These are phyloP conservation scores for Villa cingulata DNA, from an alignment of 2,888 invertebrate species.

Conservation along the genomic window DNA sequence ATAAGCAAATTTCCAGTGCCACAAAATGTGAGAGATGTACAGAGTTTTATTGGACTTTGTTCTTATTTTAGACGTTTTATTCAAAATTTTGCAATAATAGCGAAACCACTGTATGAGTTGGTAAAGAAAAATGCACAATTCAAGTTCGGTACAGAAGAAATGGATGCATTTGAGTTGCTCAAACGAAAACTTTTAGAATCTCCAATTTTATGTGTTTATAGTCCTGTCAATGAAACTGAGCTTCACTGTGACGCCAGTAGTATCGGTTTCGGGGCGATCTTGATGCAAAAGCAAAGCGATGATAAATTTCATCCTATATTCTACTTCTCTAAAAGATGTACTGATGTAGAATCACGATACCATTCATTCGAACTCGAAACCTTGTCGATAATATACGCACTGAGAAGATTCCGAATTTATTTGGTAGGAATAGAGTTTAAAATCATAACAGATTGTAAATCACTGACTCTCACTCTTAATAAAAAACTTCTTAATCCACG, in stretches of 20 bases:
- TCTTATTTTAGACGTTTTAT: constrained; percentile 11
- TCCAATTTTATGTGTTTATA: constrained; percentile 5
- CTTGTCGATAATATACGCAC: background rate
- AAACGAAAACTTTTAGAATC: constrained; percentile 7
- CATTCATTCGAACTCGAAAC: background rate
- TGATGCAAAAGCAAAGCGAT: no score
- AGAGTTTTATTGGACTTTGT: constrained; percentile 18
- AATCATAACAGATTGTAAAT: background rate
- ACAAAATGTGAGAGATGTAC: constrained; percentile 13
- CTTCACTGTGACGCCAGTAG: constrained; percentile 20
- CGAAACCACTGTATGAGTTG: background rate
- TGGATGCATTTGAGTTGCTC: background rate
- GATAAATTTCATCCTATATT: no score
- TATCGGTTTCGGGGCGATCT: constrained; percentile 16
- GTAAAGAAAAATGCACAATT: constrained; percentile 8
- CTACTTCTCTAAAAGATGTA: no score
- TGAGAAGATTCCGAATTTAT: background rate
- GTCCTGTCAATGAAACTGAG: constrained; percentile 17
- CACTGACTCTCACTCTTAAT: background rate
- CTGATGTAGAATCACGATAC: background rate
- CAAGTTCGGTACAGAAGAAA: background rate
- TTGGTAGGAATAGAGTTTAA: background rate
- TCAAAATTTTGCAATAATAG: background rate
- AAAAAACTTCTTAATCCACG: background rate
- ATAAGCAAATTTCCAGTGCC: constrained; percentile 15